A percentile compares a stretch with the other conserved stretches of the same genome.
phyloP scores from a whole-genome alignment of 1,140 invertebrate genomes.

The Hycleus phaleratus region DNA sequence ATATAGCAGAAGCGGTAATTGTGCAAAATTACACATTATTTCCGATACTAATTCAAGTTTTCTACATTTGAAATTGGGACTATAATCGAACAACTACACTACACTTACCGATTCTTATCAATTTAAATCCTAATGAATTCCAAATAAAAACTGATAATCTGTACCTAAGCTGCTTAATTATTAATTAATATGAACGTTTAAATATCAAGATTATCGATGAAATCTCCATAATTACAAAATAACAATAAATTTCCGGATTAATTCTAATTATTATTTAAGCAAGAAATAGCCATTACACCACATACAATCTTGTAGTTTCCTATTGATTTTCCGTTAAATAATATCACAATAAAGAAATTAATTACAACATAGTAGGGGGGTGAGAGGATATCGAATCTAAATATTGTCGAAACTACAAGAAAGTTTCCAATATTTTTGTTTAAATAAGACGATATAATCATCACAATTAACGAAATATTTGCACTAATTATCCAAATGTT shows the following conservation, averaged over 20 bases:
- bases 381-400: constrained; percentile 18
- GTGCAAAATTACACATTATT: too few relatives aligned
- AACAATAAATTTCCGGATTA: constrained; percentile 3
- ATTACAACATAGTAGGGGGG: neutral
- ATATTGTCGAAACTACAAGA: constrained; percentile 20
- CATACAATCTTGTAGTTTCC: constrained; percentile 14
- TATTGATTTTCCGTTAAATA: constrained; percentile 23
- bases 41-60: too few relatives aligned
- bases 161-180: constrained; percentile 1
- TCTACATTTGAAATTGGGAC: too few relatives aligned
- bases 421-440: constrained; percentile 16
- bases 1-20: too few relatives aligned
- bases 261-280: constrained; percentile 12
- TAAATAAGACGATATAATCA: constrained; percentile 4
- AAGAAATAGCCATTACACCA: constrained; percentile 12
- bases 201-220: neutral
- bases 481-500: constrained; percentile 3
- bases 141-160: constrained; percentile 1
- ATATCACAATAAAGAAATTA: constrained; percentile 15
- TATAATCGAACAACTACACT: too few relatives aligned
- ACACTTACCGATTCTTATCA: too few relatives aligned
- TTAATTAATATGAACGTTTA: constrained; percentile 8
- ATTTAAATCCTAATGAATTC: neutral
- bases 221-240: constrained; percentile 6
- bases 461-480: constrained; percentile 15